Evolutionary conservation across 2,797 vertebrate genomes (phyloP).

Genomic region (Oophaga sylvatica): DNA sequence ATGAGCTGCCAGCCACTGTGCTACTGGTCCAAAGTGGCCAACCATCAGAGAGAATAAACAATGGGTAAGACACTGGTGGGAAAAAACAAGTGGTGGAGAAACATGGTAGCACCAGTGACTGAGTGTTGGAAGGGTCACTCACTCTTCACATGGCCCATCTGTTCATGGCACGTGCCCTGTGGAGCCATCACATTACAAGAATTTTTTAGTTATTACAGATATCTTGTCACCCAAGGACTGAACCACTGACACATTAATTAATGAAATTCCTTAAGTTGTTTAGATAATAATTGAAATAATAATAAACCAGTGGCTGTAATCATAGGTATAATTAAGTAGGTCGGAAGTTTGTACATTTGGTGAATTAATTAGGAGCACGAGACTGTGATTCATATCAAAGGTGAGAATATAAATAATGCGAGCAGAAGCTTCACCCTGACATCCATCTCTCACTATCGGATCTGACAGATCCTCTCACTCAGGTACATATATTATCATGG

Average conservation of each 20-base stretch:
- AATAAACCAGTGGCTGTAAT: neutral
- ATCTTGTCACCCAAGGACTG: neutral
- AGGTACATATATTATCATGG: neutral
- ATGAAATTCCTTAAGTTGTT: neutral
- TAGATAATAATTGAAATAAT: neutral
- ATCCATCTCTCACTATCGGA: neutral
- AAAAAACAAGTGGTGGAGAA: neutral
- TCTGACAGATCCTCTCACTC: neutral
- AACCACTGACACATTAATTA: neutral
- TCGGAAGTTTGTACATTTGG: neutral
- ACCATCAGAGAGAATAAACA: too few species aligned
- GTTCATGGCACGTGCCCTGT: neutral
- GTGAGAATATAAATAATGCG: neutral
- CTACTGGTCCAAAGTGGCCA: too few species aligned
- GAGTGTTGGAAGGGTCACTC: neutral
- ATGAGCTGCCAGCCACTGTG: too few species aligned
- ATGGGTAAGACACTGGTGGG: too few species aligned
- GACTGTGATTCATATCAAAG: neutral
- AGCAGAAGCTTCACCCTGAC: neutral
- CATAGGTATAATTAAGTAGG: neutral
- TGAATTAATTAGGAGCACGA: neutral
- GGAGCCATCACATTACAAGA: neutral
- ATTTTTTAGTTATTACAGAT: neutral
- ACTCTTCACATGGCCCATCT: neutral
- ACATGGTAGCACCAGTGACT: neutral